Evolutionary conservation across 2,113 vertebrate genomes (phyloP), one percentile per base, ranked within the genome.

Genomic region (Rostratula benghalensis): DNA sequence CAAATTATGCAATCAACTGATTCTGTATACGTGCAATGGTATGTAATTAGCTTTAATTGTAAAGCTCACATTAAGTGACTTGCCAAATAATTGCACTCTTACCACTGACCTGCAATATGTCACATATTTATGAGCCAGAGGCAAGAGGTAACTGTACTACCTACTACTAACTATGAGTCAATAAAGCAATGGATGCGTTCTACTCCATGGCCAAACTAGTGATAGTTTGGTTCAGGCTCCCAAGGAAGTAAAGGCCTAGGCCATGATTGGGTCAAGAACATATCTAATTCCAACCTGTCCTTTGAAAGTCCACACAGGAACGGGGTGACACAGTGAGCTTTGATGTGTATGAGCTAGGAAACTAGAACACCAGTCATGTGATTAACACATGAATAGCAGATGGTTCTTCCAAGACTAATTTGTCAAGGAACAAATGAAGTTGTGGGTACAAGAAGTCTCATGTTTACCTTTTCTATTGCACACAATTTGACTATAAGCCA

Each of bases 331-430:
- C 0, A 0, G 48, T 15, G 24, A 82, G 24, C 45, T 82, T 70
- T 67, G 56, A 78, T 74, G 50, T 6, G 1, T 50, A 31, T 50
- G 9, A 91, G 43, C 16, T 46, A 22, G 28, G 43, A 77, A 77
- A 82, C 11, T 1, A 0, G 43, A 94, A 87, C 25, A 89, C 11
- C 17, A 3, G 22, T 10, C 69, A 82, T 35, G 50, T 2, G 0
- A 85, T 8, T 51, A 69, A 74, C 22, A 70, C 39, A 65, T 61
- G 24, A 90, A 85, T 56, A 92, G 65, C 39, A 70, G 30, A 50
- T n/a, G 5, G 53, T 19, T 89, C 57, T 93, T 76, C 53, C 83
- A 83, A 65, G 73, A 56, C 27, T 59, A 71, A 79, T 68, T 75
- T 54, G 7, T 46, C 73, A 93, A 63, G n/a, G 61, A 91, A 89